Evolutionary conservation across 2,888 invertebrate species (phyloP), one percentile per base, ranked within the genome.

Genomic region (Mesorhabditis belari): DNA sequence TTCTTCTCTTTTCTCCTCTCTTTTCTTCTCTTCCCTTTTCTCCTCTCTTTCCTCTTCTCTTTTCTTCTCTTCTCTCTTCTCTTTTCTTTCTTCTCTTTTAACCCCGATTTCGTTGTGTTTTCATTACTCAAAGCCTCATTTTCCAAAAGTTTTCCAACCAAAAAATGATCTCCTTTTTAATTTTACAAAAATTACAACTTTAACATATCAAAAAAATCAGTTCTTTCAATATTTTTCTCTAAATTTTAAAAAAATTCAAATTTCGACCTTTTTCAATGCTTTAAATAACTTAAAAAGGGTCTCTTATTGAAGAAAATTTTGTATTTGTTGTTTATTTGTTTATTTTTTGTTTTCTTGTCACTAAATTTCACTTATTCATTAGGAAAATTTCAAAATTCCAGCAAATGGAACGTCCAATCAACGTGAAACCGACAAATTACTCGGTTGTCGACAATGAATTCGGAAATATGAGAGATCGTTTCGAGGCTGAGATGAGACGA

Each of bases 401-500:
- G 44, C 12, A 9, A 9, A 35, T 35, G 57, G 79, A 79, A 65
- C 72, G 77, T 56, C 70, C 70, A 49, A 81, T 80, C 63, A 73
- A 78, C 67, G 79, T 80, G 44, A 71, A 74, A 56, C 73, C 74
- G 54, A 67, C 69, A 61, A 69, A 75, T 64, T 69, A 77, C 64
- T 74, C 73, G 51, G 80, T 94, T 50, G 70, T 80, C 55, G 80
- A 94, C 85, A 90, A 90, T 75, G 94, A 94, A 85, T 94, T 93
- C 86, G 90, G 90, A 82, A 92, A 90, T 85, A 94, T 95, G 83
- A 87, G 92, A 81, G 92, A 92, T 83, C 87, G 91, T n/a, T 73
- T 73, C 62, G 73, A 73, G 62, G 59, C 61, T 70, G 94, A 95
- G 87, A 94, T 95, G 94, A 87, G 89, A 81, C 91, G 92, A 85